These are phyloP conservation scores for Eupithecia dodoneata DNA, from an alignment of 2,888 invertebrate species.

Conservation along the genomic window DNA sequence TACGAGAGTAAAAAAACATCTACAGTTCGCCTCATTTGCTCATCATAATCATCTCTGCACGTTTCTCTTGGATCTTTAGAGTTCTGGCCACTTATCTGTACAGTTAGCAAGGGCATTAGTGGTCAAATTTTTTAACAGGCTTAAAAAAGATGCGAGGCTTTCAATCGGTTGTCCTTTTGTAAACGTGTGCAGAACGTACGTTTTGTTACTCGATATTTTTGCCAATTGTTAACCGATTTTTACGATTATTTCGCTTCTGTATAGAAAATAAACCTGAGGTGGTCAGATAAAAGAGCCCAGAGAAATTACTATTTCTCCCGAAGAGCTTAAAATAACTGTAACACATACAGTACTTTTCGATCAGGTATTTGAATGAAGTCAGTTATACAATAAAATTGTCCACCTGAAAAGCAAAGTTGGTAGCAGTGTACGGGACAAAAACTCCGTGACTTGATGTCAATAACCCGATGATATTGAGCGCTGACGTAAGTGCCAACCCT, in stretches of 20 bases:
- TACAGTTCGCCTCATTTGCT: constrained; percentile 24
- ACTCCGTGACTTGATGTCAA: constrained; percentile 41
- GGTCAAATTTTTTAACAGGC: neutral
- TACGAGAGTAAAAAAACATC: constrained; percentile 7
- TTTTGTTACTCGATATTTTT: neutral
- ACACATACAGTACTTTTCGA: too few relatives aligned
- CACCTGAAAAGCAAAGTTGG: neutral
- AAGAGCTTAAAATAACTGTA: neutral
- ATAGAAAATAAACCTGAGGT: neutral
- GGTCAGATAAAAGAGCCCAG: neutral
- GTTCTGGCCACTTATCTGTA: neutral
- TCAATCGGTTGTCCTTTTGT: neutral
- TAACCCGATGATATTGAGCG: constrained; percentile 39
- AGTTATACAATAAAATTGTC: neutral
- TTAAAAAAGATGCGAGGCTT: neutral
- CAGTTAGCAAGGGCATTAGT: neutral
- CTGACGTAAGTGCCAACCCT: constrained; percentile 43
- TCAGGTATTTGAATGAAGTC: neutral
- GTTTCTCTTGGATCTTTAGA: constrained; percentile 37
- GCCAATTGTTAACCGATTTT: neutral
- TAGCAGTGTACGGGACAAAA: constrained; percentile 35
- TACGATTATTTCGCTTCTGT: neutral
- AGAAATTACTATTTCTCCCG: too few relatives aligned
- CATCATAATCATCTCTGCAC: constrained; percentile 40
- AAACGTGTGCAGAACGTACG: neutral